phyloP scores from a whole-genome alignment of 2,113 vertebrate species.

The Halichoeres trimaculatus region DNA sequence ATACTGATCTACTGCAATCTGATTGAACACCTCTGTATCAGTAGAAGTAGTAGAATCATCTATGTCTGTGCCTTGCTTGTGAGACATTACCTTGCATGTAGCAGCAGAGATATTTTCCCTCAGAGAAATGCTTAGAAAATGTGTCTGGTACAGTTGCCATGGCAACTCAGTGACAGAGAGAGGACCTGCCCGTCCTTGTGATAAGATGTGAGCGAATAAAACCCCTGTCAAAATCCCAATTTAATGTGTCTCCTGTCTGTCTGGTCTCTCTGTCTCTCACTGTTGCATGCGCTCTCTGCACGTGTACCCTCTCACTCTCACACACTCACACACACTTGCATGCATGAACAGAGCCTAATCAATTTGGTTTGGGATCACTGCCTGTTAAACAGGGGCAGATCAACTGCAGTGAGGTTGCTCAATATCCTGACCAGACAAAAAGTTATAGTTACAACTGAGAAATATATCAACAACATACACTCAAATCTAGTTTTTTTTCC shows the following conservation, averaged over 20 bases:
- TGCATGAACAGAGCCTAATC: slow-evolving; percentile 2
- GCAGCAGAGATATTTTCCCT: slow-evolving; percentile 55
- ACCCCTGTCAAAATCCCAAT: slow-evolving; percentile 9
- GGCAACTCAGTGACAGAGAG: slow-evolving; percentile 55
- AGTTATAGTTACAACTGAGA: not conserved
- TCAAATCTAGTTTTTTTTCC: too few relatives aligned
- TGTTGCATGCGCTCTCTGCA: not conserved
- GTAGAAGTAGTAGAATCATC: not conserved
- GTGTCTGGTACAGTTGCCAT: slow-evolving; percentile 61
- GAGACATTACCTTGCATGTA: slow-evolving; percentile 31
- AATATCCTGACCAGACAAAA: not conserved
- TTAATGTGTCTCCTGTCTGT: slow-evolving; percentile 22
- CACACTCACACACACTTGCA: slow-evolving; percentile 10
- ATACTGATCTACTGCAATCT: not conserved
- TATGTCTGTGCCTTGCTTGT: slow-evolving; percentile 19
- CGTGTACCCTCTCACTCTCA: not conserved
- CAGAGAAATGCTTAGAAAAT: slow-evolving; percentile 56
- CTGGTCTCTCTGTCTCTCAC: accelerated
- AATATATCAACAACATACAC: not conserved
- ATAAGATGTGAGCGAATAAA: slow-evolving; percentile 28
- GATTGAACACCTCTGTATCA: not conserved
- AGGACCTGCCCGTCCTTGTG: slow-evolving; percentile 30
- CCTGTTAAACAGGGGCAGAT: not conserved
- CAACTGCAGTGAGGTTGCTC: not conserved
- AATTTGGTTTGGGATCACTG: not conserved